Percentiles rank a stretch among this genome's conserved stretches.
Conservation (phyloP, 2,113 vertebrate species). For the Megalops atlanticus region DNA sequence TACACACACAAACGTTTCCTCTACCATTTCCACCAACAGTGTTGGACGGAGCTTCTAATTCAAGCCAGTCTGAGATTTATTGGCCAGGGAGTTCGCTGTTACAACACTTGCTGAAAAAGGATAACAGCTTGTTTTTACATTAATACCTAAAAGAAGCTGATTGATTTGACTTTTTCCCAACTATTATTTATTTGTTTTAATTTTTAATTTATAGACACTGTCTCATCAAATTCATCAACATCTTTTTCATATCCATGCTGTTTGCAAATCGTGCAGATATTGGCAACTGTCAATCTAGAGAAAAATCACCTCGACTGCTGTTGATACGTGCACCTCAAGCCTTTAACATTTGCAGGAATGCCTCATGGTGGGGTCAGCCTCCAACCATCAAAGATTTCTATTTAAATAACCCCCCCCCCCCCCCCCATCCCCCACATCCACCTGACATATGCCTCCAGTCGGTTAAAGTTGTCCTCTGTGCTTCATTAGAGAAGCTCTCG, state of each 20-base stretch:
- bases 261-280: too few species aligned
- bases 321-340: background rate
- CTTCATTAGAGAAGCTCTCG: conserved; percentile 55
- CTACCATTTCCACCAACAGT: too few species aligned
- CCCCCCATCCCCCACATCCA: background rate
- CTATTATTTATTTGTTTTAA: background rate
- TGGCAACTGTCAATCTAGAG: too few species aligned
- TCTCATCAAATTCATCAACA: background rate
- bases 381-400: conserved; percentile 68
- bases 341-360: background rate
- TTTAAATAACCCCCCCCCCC: conserved; percentile 34
- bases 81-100: background rate
- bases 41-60: background rate
- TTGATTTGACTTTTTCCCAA: background rate
- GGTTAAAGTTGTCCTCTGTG: conserved; percentile 63
- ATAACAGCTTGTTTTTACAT: background rate
- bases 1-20: background rate
- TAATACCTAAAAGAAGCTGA: background rate
- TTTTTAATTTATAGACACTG: background rate
- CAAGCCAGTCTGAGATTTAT: background rate
- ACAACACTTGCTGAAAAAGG: background rate
- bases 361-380: conserved; percentile 58
- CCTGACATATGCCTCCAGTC: conserved; percentile 64
- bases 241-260: background rate
- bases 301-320: background rate